Evolutionary conservation across 2,888 invertebrate genomes (phyloP).

Genomic region (Sycophila texana): DNA sequence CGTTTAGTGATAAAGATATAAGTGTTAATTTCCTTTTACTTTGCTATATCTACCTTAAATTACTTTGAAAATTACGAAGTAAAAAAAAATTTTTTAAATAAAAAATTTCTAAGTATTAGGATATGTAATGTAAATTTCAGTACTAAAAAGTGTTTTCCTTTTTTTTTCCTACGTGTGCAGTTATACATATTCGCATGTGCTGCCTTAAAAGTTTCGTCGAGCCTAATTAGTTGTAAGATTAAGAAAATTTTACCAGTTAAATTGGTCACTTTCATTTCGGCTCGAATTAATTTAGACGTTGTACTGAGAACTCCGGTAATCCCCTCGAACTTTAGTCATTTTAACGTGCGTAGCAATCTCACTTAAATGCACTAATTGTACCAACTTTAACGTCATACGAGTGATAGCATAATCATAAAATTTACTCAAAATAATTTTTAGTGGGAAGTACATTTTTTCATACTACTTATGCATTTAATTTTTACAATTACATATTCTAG

Average conservation of each 20-base stretch:
- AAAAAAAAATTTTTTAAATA: no score
- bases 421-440: not conserved
- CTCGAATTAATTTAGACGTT: constrained; percentile 10
- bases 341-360: constrained; percentile 16
- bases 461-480: no score
- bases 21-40: no score
- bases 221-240: not conserved
- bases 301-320: not conserved
- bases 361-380: constrained; percentile 13
- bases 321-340: constrained; percentile 20
- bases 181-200: no score
- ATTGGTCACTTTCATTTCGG: not conserved
- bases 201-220: no score
- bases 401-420: constrained; percentile 21
- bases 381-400: not conserved
- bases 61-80: not conserved
- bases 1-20: no score
- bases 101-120: not conserved
- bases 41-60: no score
- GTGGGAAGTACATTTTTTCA: not conserved
- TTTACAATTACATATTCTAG: no score
- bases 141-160: no score
- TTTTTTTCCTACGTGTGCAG: no score
- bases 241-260: constrained; percentile 3
- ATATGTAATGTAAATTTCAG: not conserved